phyloP scores from a whole-genome alignment of 2,113 vertebrate genomes.

The Hemiprocne comata region DNA sequence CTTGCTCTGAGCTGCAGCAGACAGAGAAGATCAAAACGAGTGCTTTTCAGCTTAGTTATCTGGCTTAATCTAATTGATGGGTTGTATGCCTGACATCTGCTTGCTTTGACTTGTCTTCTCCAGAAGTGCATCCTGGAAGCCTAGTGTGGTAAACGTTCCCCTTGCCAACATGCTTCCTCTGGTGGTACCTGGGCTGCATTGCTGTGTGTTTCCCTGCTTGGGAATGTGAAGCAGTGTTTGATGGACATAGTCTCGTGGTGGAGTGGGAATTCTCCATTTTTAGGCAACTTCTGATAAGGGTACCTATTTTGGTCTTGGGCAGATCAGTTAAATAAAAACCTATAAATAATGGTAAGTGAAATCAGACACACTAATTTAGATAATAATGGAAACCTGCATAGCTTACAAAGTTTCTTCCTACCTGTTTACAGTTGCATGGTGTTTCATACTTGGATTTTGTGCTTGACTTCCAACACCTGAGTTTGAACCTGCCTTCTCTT shows the following conservation, averaged over 20 bases:
- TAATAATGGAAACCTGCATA: background rate
- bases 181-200: background rate
- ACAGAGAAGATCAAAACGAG: accelerated
- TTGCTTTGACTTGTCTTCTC: background rate
- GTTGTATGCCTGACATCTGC: background rate
- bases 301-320: background rate
- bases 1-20: background rate
- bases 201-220: background rate
- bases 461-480: background rate
- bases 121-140: background rate
- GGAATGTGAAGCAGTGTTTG: background rate
- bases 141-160: background rate
- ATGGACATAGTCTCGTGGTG: accelerated
- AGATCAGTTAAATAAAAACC: background rate
- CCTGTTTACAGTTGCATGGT: background rate
- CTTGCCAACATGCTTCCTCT: background rate
- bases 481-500: background rate
- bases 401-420: background rate
- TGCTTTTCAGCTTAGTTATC: background rate
- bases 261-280: background rate
- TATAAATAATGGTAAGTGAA: background rate
- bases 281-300: background rate
- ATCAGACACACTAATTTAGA: background rate
- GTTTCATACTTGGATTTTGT: background rate
- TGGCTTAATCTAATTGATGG: background rate